phyloP scores from a whole-genome alignment of 37 sponge, comb jelly and placozoan species.

The Chondrosia reniformis region DNA sequence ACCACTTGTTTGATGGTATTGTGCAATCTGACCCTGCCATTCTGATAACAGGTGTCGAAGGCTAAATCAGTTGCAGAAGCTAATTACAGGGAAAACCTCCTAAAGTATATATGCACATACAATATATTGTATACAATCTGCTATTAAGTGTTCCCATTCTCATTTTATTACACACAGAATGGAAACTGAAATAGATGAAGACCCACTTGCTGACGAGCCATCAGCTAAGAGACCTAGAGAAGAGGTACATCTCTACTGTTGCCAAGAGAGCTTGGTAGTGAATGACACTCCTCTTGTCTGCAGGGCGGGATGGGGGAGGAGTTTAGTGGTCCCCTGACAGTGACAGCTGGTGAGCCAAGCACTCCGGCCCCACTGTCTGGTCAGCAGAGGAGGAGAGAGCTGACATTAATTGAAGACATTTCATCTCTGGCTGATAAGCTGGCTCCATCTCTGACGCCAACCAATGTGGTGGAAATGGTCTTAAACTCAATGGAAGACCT shows the following conservation, averaged over 20 bases:
- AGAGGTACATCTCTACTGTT: background rate
- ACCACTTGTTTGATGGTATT: background rate
- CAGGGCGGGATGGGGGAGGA: no score
- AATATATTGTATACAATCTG: background rate
- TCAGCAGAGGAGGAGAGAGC: constrained; percentile 8
- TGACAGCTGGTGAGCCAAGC: background rate
- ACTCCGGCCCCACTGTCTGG: background rate
- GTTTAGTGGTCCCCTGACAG: no score
- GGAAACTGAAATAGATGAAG: background rate
- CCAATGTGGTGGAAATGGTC: constrained; percentile 5
- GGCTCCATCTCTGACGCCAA: background rate
- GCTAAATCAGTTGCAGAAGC: background rate
- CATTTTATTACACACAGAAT: background rate
- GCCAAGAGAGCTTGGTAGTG: no score
- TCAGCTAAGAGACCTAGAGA: background rate
- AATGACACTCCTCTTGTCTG: no score
- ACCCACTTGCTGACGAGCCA: background rate
- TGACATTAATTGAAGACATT: constrained; percentile 18
- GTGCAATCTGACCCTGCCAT: background rate
- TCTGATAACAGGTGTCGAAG: background rate
- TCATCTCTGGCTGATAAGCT: background rate
- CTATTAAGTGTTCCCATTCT: background rate
- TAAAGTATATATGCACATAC: background rate
- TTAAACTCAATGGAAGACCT: background rate
- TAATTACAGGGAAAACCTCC: background rate